Base-by-base conservation (phyloP, 2,888 invertebrate species). In the Agrypnus murinus region DNA sequence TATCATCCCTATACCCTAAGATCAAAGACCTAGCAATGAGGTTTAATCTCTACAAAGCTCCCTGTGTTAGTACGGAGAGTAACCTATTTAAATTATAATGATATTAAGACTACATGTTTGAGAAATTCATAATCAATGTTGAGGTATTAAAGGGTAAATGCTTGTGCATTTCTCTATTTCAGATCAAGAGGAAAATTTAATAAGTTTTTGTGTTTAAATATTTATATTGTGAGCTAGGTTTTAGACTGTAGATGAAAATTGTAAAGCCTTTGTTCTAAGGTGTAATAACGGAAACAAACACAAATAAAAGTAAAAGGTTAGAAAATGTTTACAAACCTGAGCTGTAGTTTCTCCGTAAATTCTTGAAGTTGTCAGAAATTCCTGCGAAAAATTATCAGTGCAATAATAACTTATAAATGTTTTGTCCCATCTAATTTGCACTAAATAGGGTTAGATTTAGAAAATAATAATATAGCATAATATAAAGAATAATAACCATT, bases 11-110 rank as follows among this genome's bases (percentile, higher is more conserved):
- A 36, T 66, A 67, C 55, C 63, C 43, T 58, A 71, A 25, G 71
- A 71, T 71, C 71, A 71, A 71, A 71, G 71, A 71, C 66, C 60
- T 63, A 4, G 71, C 58, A 62, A 71, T 71, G 63, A 63, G 58
- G 71, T 66, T 71, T 71, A 71, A 71, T 71, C 71, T 71, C 71
- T 62, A 66, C 71, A 71, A 71, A 71, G 71, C 63, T 48, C 38
- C 66, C 62, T 57, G 34, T 71, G 62, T 66, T 25, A 63, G 66
- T 67, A 48, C 46, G 66, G 46, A 48, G 58, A 66, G 58, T 66
- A 71, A 67, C 71, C 66, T 67, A 63, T 71, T 71, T 71, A 67
- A 67, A 71, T 71, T 71, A 57, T 71, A 71, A 71, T 67, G 63
- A 67, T 62, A 63, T 70, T 63, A 68, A 63, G 68, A 55, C 53